Evolutionary conservation across 92 coral and sea anemone genomes (phyloP).

Genomic region (Bergia puertoricense): DNA sequence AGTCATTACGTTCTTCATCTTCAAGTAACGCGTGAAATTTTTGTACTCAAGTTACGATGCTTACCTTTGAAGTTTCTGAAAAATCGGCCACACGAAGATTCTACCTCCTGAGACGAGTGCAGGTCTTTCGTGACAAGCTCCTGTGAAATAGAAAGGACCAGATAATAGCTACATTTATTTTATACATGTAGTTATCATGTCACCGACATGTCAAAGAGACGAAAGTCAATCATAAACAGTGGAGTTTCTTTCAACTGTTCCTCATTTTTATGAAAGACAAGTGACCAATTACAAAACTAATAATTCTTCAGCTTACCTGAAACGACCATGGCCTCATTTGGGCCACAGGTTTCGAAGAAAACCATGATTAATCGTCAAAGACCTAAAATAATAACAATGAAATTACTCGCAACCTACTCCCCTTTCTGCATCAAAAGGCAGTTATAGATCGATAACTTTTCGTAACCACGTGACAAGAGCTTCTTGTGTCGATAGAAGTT

Average conservation of each 20-base stretch:
- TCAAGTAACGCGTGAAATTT: neutral
- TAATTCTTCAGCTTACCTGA: conserved; percentile 43
- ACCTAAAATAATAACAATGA: neutral
- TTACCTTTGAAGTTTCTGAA: conserved; percentile 59
- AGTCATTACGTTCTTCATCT: neutral
- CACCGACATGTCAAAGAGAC: neutral
- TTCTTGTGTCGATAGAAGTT: conserved; percentile 15
- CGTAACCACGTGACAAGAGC: conserved; percentile 33
- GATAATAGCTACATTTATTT: neutral
- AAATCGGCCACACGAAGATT: conserved; percentile 48
- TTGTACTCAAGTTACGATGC: neutral
- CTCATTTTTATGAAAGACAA: neutral
- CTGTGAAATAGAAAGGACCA: conserved; percentile 1
- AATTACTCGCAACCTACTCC: neutral
- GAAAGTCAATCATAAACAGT: neutral
- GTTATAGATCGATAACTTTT: conserved; percentile 51
- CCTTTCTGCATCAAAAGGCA: neutral
- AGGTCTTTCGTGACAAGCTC: conserved; percentile 53
- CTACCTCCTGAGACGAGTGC: conserved; percentile 56
- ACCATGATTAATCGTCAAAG: conserved; percentile 37
- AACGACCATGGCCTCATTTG: conserved; percentile 58
- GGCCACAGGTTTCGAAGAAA: conserved; percentile 62
- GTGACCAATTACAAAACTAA: neutral
- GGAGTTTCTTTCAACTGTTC: neutral
- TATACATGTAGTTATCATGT: no score